Percentiles rank a stretch among this genome's conserved stretches.
phyloP scores from a whole-genome alignment of 2,888 invertebrate species.

The Drosophila niveifrons region DNA sequence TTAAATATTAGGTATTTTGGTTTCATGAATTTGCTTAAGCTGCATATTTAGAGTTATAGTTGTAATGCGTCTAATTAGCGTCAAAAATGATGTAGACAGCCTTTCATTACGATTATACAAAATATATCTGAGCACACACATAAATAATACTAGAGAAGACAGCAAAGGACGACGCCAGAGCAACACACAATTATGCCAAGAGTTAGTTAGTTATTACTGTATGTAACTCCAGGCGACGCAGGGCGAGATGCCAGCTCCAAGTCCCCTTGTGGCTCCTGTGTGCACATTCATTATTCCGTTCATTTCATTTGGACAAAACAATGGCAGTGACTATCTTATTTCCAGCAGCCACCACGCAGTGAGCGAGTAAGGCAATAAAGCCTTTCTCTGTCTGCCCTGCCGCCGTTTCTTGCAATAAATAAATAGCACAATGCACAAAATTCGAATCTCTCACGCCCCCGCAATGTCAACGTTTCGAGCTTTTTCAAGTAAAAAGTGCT shows the following conservation, averaged over 20 bases:
- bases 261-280: slow-evolving; percentile 40
- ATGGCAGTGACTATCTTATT: slow-evolving; percentile 75
- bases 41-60: slow-evolving; percentile 5
- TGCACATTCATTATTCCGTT: slow-evolving; percentile 67
- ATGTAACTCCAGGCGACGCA: slow-evolving; percentile 14
- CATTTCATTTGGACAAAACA: slow-evolving; percentile 71
- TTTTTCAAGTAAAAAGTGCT: slow-evolving; percentile 36
- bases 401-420: slow-evolving; percentile 62
- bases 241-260: slow-evolving; percentile 2
- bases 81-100: slow-evolving; percentile 18
- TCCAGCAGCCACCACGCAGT: slow-evolving; percentile 45
- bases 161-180: slow-evolving; percentile 14
- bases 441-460: slow-evolving; percentile 38
- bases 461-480: slow-evolving; percentile 48
- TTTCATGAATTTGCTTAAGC: not conserved
- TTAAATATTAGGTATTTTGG: not conserved
- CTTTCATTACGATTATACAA: slow-evolving; percentile 6
- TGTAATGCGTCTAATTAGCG: slow-evolving; percentile 36
- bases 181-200: slow-evolving; percentile 52
- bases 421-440: slow-evolving; percentile 74
- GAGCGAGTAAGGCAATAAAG: slow-evolving; percentile 14
- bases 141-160: slow-evolving; percentile 65
- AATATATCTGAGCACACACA: slow-evolving; percentile 21
- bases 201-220: slow-evolving; percentile 69
- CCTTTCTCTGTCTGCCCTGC: slow-evolving; percentile 13